Evolutionary conservation across 2,888 invertebrate species (phyloP), one percentile per base, ranked within the genome.

Genomic region (Hyles lineata): DNA sequence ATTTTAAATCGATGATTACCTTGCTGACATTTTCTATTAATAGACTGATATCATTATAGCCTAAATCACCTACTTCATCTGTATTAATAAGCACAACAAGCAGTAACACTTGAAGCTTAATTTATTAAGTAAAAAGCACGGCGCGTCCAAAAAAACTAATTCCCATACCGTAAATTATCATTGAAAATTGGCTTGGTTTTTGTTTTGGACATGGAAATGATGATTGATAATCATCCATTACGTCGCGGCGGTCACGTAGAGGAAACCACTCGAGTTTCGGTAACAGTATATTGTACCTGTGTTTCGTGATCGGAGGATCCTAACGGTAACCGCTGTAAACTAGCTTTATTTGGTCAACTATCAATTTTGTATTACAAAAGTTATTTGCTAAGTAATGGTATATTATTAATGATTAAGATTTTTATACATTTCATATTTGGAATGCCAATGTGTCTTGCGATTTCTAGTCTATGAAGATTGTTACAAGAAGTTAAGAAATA

Each of bases 201-300:
- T 50, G 59, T 70, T 61, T 71, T 43, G 35, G 58, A 23, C 25
- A 58, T 69, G 70, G 71, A 79, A 84, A 83, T 85, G 77, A 84
- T 83, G 84, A 85, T 85, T 82, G 83, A 86, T 86, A 80, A 79
- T 80, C 74, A 73, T 71, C 73, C 77, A 80, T 80, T 78, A 75
- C 75, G 74, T 71, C 73, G 69, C 19, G 63, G 72, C 71, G 74
- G 76, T 78, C 77, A 80, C 74, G 77, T 78, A 74, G 70, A 76
- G 80, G 76, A 79, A 80, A 75, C 72, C 70, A 73, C 75, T 73
- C 72, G 74, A 62, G 70, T 76, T 76, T 75, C 79, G 82, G 74
- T 80, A 80, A 78, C 79, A 76, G 85, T 84, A 83, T 76, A 76
- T 67, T 59, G 29, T 19, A n/a, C 19, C 55, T 55, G 17, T 7